phyloP scores from a whole-genome alignment of 2,888 invertebrate species.

The Drosophila sordidapex region DNA sequence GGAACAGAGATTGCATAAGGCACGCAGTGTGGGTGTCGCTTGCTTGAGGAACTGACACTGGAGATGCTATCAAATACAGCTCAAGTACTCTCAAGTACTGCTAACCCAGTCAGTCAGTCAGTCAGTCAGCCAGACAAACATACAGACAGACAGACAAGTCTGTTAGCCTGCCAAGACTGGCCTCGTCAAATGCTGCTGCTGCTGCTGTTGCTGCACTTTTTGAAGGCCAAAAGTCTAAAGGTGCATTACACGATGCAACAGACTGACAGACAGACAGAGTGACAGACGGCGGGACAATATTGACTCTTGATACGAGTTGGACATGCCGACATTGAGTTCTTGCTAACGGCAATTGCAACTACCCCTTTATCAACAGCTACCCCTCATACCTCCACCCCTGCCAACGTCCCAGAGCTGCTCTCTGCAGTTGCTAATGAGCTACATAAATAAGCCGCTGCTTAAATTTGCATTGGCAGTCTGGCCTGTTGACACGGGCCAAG shows the following conservation, averaged over 20 bases:
- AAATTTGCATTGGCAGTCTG: slow-evolving; percentile 70
- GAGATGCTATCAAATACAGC: slow-evolving; percentile 24
- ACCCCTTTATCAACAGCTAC: neutral
- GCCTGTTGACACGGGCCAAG: slow-evolving; percentile 54
- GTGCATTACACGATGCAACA: slow-evolving; percentile 42
- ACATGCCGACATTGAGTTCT: slow-evolving; percentile 52
- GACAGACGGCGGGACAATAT: slow-evolving; percentile 40
- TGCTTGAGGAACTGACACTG: slow-evolving; percentile 23
- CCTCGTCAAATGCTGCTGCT: slow-evolving; percentile 23
- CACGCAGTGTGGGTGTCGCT: slow-evolving; percentile 48
- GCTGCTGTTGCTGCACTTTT: slow-evolving; percentile 43
- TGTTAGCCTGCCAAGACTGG: slow-evolving; percentile 26
- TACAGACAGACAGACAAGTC: slow-evolving; percentile 2
- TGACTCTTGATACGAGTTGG: slow-evolving; percentile 65
- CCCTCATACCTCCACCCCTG: neutral
- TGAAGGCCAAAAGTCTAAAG: slow-evolving; percentile 70
- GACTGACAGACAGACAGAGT: slow-evolving; percentile 11
- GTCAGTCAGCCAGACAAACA: slow-evolving; percentile 7
- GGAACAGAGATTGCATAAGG: slow-evolving; percentile 64
- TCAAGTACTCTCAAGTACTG: slow-evolving; percentile 26
- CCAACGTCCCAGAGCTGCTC: neutral
- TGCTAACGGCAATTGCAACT: slow-evolving; percentile 54
- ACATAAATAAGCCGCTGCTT: slow-evolving; percentile 67
- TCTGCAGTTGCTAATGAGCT: slow-evolving; percentile 63
- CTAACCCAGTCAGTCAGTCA: slow-evolving; percentile 54